These are phyloP conservation scores for Talpa occidentalis DNA, from an alignment of 2,113 vertebrate species.

Conservation along the genomic window DNA sequence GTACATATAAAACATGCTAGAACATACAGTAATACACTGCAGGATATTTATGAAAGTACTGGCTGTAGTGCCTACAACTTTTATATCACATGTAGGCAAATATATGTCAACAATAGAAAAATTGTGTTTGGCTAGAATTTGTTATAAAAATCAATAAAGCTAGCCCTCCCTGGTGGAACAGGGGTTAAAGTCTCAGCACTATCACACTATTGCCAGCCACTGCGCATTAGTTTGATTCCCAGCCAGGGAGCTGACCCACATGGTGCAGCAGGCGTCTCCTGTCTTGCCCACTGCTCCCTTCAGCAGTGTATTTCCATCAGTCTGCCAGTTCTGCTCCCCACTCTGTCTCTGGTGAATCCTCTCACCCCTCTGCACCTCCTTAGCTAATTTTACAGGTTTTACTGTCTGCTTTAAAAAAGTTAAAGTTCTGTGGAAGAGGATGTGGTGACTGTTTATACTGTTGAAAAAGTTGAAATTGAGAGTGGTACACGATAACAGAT, in stretches of 20 bases:
- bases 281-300: no score
- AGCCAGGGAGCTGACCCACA: no score
- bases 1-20: conserved; percentile 1
- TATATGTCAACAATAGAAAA: conserved; percentile 9
- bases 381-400: conserved; percentile 44
- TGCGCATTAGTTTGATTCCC: no score
- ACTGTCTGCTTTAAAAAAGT: conserved; percentile 10
- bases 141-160: neutral
- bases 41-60: conserved; percentile 15
- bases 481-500: neutral
- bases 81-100: neutral
- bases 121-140: neutral
- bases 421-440: conserved; percentile 38
- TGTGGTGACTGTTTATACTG: conserved; percentile 3
- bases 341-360: no score
- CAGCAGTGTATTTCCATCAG: no score
- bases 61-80: neutral
- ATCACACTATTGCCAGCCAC: no score
- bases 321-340: no score
- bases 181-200: no score
- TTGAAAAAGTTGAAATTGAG: conserved; percentile 52
- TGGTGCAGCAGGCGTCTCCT: no score
- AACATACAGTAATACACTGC: neutral
- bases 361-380: neutral
- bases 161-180: neutral